phyloP scores from a whole-genome alignment of 2,797 vertebrate species.

The Xerus rutilus region DNA sequence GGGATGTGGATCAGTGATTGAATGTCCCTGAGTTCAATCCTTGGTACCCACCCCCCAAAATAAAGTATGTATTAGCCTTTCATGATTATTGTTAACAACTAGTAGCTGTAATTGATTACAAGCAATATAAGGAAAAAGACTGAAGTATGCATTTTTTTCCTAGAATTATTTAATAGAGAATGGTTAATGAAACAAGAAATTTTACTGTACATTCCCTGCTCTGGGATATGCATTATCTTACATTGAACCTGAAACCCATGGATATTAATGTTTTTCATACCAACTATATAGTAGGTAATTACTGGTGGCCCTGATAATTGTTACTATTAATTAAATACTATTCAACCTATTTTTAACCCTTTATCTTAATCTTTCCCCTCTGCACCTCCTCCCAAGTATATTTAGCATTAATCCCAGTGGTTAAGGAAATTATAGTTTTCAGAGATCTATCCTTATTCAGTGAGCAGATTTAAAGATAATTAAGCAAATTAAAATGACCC shows the following conservation, averaged over 20 bases:
- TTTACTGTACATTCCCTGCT: constrained; percentile 84
- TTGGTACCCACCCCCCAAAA: no score
- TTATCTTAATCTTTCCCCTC: neutral
- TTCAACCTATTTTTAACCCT: neutral
- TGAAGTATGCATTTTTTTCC: constrained; percentile 87
- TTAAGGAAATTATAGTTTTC: neutral
- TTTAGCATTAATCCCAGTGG: neutral
- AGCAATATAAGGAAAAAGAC: constrained; percentile 87
- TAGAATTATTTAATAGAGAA: constrained; percentile 86
- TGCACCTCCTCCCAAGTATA: neutral
- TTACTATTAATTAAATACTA: neutral
- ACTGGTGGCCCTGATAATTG: neutral
- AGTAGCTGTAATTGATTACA: constrained; percentile 88
- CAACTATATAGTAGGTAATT: neutral
- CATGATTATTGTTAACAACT: constrained; percentile 85
- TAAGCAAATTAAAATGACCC: constrained; percentile 24
- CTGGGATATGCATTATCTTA: constrained; percentile 63
- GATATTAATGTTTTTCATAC: neutral
- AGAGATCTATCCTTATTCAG: neutral
- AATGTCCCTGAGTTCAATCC: no score
- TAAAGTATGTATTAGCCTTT: constrained; percentile 21
- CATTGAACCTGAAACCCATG: neutral
- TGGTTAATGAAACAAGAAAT: constrained; percentile 87
- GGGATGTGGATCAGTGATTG: no score
- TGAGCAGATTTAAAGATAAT: neutral